Evolutionary conservation across 2,113 vertebrate species (phyloP).

Genomic region (Cepphus grylle): DNA sequence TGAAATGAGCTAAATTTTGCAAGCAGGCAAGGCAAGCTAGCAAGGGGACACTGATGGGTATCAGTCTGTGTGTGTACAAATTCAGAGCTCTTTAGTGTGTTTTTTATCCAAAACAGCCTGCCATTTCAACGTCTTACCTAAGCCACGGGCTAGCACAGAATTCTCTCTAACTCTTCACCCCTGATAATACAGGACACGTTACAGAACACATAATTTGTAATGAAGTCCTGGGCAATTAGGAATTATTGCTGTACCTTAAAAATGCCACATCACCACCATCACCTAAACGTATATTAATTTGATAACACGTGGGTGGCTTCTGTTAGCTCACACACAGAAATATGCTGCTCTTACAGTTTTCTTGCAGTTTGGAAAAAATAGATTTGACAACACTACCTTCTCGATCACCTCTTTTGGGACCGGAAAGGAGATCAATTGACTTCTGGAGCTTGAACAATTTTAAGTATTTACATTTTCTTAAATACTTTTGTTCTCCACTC

Average conservation of each 20-base stretch:
- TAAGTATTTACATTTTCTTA: background rate
- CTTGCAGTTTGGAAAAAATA: background rate
- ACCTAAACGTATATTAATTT: background rate
- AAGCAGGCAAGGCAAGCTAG: background rate
- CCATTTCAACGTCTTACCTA: background rate
- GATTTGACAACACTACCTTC: background rate
- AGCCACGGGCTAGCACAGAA: background rate
- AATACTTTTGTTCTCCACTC: background rate
- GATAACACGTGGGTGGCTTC: background rate
- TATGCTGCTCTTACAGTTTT: background rate
- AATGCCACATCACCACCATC: background rate
- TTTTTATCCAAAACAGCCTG: background rate
- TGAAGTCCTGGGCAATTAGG: background rate
- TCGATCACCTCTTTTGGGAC: background rate
- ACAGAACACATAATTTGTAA: background rate
- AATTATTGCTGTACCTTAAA: background rate
- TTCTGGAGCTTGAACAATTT: background rate
- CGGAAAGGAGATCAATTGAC: background rate
- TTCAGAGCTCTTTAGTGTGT: background rate
- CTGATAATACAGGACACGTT: background rate
- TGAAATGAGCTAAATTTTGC: background rate
- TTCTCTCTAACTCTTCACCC: background rate
- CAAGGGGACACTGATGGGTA: background rate
- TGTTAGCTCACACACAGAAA: background rate
- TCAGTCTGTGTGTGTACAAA: background rate